Evolutionary conservation across 2,797 vertebrate species (phyloP).

Genomic region (Smutsia gigantea): DNA sequence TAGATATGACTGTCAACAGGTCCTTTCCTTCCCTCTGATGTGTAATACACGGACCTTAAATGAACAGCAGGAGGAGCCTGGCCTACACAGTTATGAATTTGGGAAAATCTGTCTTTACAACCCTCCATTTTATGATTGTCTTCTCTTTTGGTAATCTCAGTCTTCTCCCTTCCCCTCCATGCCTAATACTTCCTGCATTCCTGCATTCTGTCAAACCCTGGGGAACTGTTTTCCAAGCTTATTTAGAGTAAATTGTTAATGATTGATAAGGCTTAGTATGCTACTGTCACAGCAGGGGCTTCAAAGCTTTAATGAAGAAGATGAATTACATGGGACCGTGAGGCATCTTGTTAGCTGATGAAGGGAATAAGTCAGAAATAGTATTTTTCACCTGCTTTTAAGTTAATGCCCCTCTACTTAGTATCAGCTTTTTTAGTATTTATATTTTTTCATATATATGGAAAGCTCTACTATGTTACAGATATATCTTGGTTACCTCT

Average conservation of each 20-base stretch:
- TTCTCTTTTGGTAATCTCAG: not conserved
- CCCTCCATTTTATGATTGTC: not conserved
- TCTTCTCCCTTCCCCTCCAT: not conserved
- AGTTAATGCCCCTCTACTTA: not conserved
- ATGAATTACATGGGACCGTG: not conserved
- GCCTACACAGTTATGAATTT: not conserved
- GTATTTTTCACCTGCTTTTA: not conserved
- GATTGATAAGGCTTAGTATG: not conserved
- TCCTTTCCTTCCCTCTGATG: not conserved
- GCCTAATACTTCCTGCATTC: not conserved
- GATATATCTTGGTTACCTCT: not conserved
- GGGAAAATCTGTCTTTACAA: not conserved
- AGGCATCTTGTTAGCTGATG: not conserved
- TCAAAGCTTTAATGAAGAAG: not conserved
- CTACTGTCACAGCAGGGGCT: not conserved
- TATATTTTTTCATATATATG: not conserved
- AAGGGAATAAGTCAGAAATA: not conserved
- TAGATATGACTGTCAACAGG: too few species aligned
- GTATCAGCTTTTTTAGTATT: not conserved
- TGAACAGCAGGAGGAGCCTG: not conserved
- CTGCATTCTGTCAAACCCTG: not conserved
- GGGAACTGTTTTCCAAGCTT: not conserved
- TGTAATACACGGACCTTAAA: not conserved
- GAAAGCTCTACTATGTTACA: not conserved
- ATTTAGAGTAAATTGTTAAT: not conserved